Evolutionary conservation across 2,797 vertebrate species (phyloP).

Genomic region (Cirrhinus mrigala): DNA sequence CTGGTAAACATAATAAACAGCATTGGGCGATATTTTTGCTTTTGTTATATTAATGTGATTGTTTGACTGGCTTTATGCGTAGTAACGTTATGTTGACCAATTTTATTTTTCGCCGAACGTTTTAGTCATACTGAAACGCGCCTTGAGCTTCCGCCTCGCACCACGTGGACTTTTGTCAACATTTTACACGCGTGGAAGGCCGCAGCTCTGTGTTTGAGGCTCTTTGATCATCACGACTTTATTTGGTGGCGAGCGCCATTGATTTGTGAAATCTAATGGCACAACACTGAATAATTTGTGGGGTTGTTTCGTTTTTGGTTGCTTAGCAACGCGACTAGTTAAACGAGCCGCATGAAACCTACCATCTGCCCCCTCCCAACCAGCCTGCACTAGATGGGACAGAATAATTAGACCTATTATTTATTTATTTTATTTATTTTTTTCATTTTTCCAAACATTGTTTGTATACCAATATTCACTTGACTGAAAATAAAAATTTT

Average conservation of each 20-base stretch:
- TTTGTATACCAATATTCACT: slow-evolving; percentile 54
- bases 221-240: not conserved
- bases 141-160: not conserved
- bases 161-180: slow-evolving; percentile 47
- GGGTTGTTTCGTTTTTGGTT: slow-evolving; percentile 25
- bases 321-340: slow-evolving; percentile 23
- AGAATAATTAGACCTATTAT: not conserved
- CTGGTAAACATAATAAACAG: not conserved
- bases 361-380: slow-evolving; percentile 26
- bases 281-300: slow-evolving; percentile 1
- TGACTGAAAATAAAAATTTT: slow-evolving; percentile 77
- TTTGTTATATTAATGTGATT: not conserved
- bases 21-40: not conserved
- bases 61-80: too few species aligned
- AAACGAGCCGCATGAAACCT: not conserved
- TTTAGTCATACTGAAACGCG: not conserved
- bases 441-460: not conserved
- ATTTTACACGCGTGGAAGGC: not conserved
- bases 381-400: not conserved
- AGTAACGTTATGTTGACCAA: not conserved
- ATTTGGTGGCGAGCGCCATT: not conserved
- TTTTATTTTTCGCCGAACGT: not conserved
- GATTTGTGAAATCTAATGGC: not conserved
- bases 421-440: slow-evolving; percentile 63
- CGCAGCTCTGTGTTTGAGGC: not conserved